A percentile compares a stretch with the other conserved stretches of the same genome.
phyloP scores from a whole-genome alignment of 2,888 invertebrate species.

The Xylocampa areola region DNA sequence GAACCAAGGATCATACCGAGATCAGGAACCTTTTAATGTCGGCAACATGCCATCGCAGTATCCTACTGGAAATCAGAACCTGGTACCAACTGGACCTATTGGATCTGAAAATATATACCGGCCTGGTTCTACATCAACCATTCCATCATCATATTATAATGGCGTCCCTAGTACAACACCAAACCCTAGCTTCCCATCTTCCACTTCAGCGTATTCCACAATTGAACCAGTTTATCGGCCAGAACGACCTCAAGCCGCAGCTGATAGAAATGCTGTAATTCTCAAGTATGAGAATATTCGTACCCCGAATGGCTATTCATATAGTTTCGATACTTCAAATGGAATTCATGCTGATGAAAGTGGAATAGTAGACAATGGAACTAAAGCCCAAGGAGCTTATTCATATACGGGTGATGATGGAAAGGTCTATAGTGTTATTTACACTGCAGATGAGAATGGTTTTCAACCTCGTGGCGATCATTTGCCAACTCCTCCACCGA shows the following conservation, averaged over 20 bases:
- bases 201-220: constrained; percentile 10
- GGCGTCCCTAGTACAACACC: constrained; percentile 18
- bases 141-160: constrained; percentile 7
- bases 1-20: constrained; percentile 15
- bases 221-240: constrained; percentile 32
- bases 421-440: constrained; percentile 74
- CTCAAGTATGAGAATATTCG: constrained; percentile 72
- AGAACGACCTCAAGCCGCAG: constrained; percentile 69
- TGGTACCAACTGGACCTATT: not conserved
- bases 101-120: constrained; percentile 16
- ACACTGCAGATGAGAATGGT: constrained; percentile 84
- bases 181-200: constrained; percentile 1
- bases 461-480: constrained; percentile 80
- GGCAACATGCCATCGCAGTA: constrained; percentile 5
- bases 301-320: constrained; percentile 75
- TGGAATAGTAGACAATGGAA: constrained; percentile 75
- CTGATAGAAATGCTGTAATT: constrained; percentile 74
- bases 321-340: constrained; percentile 81
- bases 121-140: constrained; percentile 1
- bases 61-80: not conserved
- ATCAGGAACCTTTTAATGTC: constrained; percentile 4
- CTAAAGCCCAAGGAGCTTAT: constrained; percentile 77
- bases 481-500: constrained; percentile 81
- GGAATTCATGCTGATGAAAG: constrained; percentile 81
- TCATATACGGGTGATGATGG: constrained; percentile 84